Evolutionary conservation across 2,113 vertebrate genomes (phyloP).

Genomic region (Coturnix japonica): DNA sequence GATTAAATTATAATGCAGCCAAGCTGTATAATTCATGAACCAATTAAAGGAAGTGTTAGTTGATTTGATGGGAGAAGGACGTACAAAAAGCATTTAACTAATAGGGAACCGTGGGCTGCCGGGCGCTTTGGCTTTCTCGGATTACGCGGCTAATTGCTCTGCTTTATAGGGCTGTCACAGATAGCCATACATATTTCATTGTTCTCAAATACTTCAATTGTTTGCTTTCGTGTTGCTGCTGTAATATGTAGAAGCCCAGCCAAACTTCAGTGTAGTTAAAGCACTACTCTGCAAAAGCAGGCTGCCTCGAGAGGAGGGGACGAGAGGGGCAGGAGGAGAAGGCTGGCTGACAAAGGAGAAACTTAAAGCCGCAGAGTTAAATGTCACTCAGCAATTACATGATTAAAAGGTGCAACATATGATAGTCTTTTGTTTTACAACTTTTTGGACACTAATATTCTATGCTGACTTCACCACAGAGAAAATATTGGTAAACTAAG

Average conservation of each 20-base stretch:
- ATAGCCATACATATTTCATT: conserved; percentile 99
- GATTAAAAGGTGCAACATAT: conserved; percentile 76
- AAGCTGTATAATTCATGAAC: conserved; percentile 99
- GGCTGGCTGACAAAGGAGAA: conserved; percentile 68
- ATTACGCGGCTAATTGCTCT: conserved; percentile 99
- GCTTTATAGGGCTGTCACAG: conserved; percentile 98
- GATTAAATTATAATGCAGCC: conserved; percentile 99
- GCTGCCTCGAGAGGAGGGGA: conserved; percentile 17
- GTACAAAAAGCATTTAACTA: conserved; percentile 99
- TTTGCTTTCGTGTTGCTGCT: conserved; percentile 92
- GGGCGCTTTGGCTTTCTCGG: conserved; percentile 85
- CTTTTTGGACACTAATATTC: conserved; percentile 60
- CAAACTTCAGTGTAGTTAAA: conserved; percentile 96
- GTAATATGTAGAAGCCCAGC: conserved; percentile 92
- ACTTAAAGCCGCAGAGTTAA: conserved; percentile 70
- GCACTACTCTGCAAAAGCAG: conserved; percentile 61
- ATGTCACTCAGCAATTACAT: conserved; percentile 80
- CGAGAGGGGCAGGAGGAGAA: conserved; percentile 26
- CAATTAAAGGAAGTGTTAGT: conserved; percentile 99
- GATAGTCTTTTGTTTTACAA: conserved; percentile 68
- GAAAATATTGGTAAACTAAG: neutral
- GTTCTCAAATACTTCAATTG: conserved; percentile 98
- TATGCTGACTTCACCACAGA: conserved; percentile 16
- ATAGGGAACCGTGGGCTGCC: conserved; percentile 89
- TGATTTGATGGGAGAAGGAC: conserved; percentile 99